phyloP scores from a whole-genome alignment of 2,797 vertebrate species.

The Tragopan temminckii region DNA sequence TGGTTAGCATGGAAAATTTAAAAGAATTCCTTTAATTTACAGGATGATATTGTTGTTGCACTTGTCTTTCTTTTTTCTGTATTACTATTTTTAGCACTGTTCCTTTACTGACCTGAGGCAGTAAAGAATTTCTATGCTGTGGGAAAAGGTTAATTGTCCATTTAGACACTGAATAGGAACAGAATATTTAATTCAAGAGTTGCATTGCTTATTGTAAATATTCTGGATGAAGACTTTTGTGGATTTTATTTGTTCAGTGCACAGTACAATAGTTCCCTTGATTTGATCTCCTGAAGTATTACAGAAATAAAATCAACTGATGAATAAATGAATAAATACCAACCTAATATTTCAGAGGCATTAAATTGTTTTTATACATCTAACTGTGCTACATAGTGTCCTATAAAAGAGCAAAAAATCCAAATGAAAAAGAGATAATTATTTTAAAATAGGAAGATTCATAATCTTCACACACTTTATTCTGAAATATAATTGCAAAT shows the following conservation, averaged over 20 bases:
- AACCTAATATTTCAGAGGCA: neutral
- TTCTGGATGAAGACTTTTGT: neutral
- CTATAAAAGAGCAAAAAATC: neutral
- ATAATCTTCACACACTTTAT: neutral
- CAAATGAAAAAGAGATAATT: neutral
- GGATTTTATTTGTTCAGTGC: slow-evolving; percentile 16
- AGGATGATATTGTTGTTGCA: neutral
- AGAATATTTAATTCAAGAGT: neutral
- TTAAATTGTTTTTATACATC: neutral
- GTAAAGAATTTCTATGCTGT: neutral
- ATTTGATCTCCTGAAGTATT: slow-evolving; percentile 7
- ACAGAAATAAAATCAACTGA: slow-evolving; percentile 24
- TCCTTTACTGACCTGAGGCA: neutral
- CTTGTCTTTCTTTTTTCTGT: neutral
- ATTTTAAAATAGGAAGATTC: neutral
- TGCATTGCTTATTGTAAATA: neutral
- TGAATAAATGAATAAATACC: slow-evolving; percentile 54
- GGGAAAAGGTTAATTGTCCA: slow-evolving; percentile 7
- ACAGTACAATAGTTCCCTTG: neutral
- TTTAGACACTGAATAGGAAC: slow-evolving; percentile 3
- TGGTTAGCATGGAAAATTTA: neutral
- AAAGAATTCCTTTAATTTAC: neutral
- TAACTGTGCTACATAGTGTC: neutral
- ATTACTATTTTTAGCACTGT: neutral
- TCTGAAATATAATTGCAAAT: neutral